Percentiles rank a stretch among this genome's conserved stretches.
Evolutionary conservation across 2,888 invertebrate genomes (phyloP).

Genomic region (Eulithis prunata): DNA sequence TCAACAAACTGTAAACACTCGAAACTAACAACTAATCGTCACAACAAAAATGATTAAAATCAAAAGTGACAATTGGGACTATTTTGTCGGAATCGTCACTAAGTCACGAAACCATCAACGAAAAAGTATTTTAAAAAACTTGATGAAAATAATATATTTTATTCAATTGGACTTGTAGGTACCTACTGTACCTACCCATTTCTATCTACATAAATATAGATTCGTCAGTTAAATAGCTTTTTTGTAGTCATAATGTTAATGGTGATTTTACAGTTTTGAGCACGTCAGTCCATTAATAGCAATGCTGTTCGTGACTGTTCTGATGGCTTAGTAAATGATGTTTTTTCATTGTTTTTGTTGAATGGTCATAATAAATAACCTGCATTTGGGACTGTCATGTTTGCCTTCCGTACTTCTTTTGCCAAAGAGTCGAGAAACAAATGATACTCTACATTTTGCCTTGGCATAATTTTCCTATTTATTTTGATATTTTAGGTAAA

Average conservation of each 20-base stretch:
- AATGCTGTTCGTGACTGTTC: slow-evolving; percentile 73
- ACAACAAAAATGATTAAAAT: too few relatives aligned
- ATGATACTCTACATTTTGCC: too few relatives aligned
- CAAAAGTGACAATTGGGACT: too few relatives aligned
- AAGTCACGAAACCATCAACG: too few relatives aligned
- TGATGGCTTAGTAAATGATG: slow-evolving; percentile 35
- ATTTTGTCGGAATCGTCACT: too few relatives aligned
- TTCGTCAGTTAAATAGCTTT: slow-evolving; percentile 47
- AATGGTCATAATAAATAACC: slow-evolving; percentile 8
- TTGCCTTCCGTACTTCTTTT: neutral
- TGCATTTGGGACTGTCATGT: neutral
- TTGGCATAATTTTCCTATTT: too few relatives aligned
- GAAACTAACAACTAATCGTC: too few relatives aligned
- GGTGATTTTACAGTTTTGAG: slow-evolving; percentile 82
- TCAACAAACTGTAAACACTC: too few relatives aligned
- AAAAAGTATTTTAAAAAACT: too few relatives aligned
- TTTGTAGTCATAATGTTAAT: slow-evolving; percentile 66
- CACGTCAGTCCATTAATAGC: slow-evolving; percentile 79
- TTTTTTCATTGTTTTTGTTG: slow-evolving; percentile 17
- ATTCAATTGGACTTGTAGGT: too few relatives aligned
- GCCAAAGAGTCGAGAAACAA: neutral
- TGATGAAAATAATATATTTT: too few relatives aligned
- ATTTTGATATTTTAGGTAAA: too few relatives aligned
- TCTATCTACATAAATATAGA: neutral
- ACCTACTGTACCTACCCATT: slow-evolving; percentile 22